Evolutionary conservation across 2,797 vertebrate species (phyloP), one percentile per base, ranked within the genome.

Genomic region (Enteromius argenteus): DNA sequence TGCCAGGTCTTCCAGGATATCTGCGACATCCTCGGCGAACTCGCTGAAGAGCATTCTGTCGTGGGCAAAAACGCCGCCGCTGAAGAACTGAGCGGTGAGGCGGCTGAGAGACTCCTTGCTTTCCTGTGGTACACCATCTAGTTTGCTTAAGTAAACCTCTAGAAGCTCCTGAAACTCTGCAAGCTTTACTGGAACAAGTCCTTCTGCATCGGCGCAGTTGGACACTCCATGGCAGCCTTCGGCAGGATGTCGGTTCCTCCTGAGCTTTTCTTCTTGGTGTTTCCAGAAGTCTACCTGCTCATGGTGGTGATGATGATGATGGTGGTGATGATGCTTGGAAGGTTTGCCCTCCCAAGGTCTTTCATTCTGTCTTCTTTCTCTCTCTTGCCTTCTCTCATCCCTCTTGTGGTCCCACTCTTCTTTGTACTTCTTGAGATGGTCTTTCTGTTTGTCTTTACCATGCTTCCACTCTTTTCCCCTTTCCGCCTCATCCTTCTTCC

Each of bases 1-100:
- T 68, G 89, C 95, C 91, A 95, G 88, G 88, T 96, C 95, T 88
- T 96, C 95, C 89, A 96, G 89, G 44, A 95, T 88, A 90, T 95
- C 94, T 0, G 94, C 95, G 80, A 96, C 91, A 2, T 95, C 93
- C 88, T 94, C 94, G 0, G 90, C 94, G 15, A 95, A 95, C 90
- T 94, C 90, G 13, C 89, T 79, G 88, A 96, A 96, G 1, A 80
- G 91, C 7, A 93, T 90, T 82, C 89, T 81, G 89, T 95, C 88
- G 58, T 95, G 95, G 69, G 91, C 84, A 14, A 96, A 96, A n/a
- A 94, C 80, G 27, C 91, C 91, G 35, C 86, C 91, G 62, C 85
- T 84, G 56, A 95, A 96, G 90, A 93, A 95, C 76, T 90, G 89
- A 0, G 91, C 83, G 0, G 92, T 89, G 86, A 95, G 92, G 88